phyloP scores from a whole-genome alignment of 2,797 vertebrate genomes.

The Anguilla pacifica region DNA sequence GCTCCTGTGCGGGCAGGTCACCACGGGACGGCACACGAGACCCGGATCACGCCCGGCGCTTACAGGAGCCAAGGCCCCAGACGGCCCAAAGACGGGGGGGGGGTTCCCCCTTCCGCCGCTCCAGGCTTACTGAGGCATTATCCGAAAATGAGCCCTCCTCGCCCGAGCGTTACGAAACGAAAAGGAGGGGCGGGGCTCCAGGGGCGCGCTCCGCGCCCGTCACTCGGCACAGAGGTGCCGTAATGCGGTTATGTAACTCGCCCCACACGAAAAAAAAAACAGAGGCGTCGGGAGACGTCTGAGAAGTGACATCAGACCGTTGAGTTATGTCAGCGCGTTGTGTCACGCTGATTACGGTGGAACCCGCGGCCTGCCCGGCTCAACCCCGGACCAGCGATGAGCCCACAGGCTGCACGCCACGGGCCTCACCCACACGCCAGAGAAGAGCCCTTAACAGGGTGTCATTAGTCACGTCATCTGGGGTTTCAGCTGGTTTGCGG shows the following conservation, averaged over 20 bases:
- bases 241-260: neutral
- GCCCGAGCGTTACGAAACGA: neutral
- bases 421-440: too few species aligned
- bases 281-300: neutral
- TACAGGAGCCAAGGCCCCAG: neutral
- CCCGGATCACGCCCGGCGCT: too few species aligned
- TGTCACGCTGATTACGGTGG: neutral
- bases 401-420: too few species aligned
- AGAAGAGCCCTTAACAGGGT: too few species aligned
- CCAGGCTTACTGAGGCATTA: neutral
- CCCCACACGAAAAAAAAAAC: neutral
- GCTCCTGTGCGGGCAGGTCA: too few species aligned
- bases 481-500: too few species aligned
- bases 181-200: neutral
- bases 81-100: neutral
- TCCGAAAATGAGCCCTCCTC: neutral
- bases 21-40: too few species aligned
- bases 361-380: neutral
- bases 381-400: too few species aligned
- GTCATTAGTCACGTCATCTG: too few species aligned
- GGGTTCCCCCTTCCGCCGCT: neutral
- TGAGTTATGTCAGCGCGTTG: neutral
- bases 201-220: neutral
- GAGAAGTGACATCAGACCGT: neutral
- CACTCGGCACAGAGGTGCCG: neutral